Percentiles rank a stretch among this genome's conserved stretches.
These are phyloP conservation scores for Philypnodon macrostomus DNA, from an alignment of 2,797 vertebrate species.

Conservation along the genomic window DNA sequence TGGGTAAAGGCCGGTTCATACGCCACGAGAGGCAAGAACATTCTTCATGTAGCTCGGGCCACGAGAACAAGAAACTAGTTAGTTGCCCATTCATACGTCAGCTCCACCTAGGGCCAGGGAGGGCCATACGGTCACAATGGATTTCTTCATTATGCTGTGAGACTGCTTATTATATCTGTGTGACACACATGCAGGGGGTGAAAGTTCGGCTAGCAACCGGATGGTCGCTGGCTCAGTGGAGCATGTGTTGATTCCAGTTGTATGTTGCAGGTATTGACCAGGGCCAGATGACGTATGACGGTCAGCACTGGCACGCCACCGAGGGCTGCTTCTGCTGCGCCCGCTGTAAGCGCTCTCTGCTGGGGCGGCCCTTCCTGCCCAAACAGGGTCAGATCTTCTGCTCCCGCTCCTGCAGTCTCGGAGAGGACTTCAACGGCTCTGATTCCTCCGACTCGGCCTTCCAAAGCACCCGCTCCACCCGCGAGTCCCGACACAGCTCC, in stretches of 20 bases:
- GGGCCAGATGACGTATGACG: slow-evolving; percentile 98
- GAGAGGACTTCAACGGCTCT: slow-evolving; percentile 90
- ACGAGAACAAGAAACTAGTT: too few species aligned
- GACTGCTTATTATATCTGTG: too few species aligned
- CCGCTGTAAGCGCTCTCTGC: slow-evolving; percentile 93
- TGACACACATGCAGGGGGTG: too few species aligned
- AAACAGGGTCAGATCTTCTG: slow-evolving; percentile 99
- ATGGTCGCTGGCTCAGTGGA: too few species aligned
- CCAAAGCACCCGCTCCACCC: slow-evolving; percentile 91
- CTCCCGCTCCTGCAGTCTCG: slow-evolving; percentile 90
- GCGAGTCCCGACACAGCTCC: slow-evolving; percentile 89
- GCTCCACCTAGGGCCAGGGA: too few species aligned
- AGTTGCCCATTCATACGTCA: too few species aligned
- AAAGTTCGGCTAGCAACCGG: too few species aligned
- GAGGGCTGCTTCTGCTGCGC: slow-evolving; percentile 97
- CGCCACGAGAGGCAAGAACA: too few species aligned
- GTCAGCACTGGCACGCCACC: slow-evolving; percentile 97
- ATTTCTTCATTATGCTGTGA: too few species aligned
- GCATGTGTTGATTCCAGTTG: slow-evolving; percentile 16
- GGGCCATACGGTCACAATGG: too few species aligned
- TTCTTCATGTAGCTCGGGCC: too few species aligned
- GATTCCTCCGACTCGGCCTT: slow-evolving; percentile 97
- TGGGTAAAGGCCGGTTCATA: too few species aligned
- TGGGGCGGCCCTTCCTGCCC: slow-evolving; percentile 94
- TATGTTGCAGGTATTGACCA: slow-evolving; percentile 89